A percentile compares a stretch with the other conserved stretches of the same genome.
Evolutionary conservation across 1,140 invertebrate species (phyloP).

Genomic region (Sycophila sp.): DNA sequence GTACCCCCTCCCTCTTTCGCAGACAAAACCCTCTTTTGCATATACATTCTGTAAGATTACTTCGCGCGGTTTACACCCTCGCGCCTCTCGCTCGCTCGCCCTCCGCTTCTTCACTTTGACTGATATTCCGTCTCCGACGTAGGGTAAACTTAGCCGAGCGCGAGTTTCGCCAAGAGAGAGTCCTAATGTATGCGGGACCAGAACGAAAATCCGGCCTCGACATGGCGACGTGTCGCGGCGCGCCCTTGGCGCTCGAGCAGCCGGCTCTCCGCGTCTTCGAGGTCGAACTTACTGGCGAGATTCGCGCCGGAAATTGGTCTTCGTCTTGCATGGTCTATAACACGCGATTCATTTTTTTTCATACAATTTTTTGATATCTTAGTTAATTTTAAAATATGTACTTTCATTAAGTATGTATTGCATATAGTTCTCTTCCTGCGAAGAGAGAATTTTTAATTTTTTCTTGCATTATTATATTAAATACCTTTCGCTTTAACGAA

Average conservation of each 20-base stretch:
- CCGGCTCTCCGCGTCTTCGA: background rate
- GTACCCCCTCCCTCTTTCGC: conserved; percentile 48
- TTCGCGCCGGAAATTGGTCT: conserved; percentile 35
- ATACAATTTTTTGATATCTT: no score
- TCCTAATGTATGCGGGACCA: conserved; percentile 64
- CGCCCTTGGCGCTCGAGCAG: conserved; percentile 43
- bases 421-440: no score
- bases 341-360: no score
- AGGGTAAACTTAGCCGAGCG: conserved; percentile 21
- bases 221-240: conserved; percentile 53
- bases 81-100: conserved; percentile 41
- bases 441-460: no score
- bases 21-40: conserved; percentile 65
- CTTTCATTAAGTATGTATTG: no score
- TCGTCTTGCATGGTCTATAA: no score
- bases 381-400: no score
- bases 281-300: conserved; percentile 27
- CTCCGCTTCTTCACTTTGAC: conserved; percentile 42
- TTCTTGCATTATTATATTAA: no score
- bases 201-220: conserved; percentile 62
- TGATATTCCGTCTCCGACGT: conserved; percentile 24
- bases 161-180: conserved; percentile 45
- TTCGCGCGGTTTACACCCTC: conserved; percentile 67
- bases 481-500: no score
- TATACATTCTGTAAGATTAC: conserved; percentile 70